A percentile compares a stretch with the other conserved stretches of the same genome.
phyloP scores from a whole-genome alignment of 2,888 invertebrate species.

The Thereva unica region DNA sequence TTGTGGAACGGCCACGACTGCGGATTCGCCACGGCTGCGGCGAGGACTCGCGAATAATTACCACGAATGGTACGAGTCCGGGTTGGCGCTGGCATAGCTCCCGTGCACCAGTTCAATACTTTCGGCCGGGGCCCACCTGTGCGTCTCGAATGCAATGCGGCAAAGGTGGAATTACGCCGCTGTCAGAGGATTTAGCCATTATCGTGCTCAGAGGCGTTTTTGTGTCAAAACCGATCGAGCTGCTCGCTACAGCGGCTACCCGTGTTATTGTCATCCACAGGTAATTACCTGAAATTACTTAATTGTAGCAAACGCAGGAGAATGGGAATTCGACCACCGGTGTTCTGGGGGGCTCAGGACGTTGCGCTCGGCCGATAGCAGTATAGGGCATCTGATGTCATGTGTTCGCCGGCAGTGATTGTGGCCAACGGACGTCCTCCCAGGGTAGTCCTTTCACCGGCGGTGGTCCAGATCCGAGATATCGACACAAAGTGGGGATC shows the following conservation, averaged over 20 bases:
- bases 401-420: no score
- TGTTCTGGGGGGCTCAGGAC: neutral
- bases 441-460: no score
- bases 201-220: constrained; percentile 5
- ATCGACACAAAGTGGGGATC: no score
- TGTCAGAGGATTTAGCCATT: neutral
- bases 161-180: neutral
- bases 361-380: no score
- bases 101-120: neutral
- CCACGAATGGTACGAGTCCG: neutral
- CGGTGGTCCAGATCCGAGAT: no score
- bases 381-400: no score
- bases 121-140: neutral
- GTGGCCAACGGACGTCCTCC: no score
- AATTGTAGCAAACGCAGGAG: neutral
- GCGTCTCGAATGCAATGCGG: neutral
- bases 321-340: neutral
- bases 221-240: neutral
- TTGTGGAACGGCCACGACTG: neutral
- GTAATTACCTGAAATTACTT: constrained; percentile 4
- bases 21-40: neutral
- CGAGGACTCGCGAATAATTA: neutral
- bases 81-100: neutral
- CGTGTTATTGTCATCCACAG: constrained; percentile 2
- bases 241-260: neutral